These are phyloP conservation scores for Nettapus auritus DNA, from an alignment of 2,113 vertebrate genomes.

Conservation along the genomic window DNA sequence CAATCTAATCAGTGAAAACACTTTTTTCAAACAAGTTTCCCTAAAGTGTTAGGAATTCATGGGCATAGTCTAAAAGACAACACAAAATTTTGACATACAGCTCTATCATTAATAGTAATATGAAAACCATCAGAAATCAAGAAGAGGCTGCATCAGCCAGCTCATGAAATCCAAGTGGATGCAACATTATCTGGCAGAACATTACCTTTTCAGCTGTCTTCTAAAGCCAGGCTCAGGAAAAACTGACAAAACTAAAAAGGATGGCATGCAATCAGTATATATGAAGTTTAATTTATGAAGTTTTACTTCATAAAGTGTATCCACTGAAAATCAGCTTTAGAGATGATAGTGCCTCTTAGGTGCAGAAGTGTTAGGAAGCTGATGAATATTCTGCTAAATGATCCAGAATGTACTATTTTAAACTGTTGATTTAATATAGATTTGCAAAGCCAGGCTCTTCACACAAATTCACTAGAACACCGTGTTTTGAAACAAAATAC, in stretches of 20 bases:
- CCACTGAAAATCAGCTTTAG: neutral
- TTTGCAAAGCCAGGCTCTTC: neutral
- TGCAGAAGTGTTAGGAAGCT: slow-evolving; percentile 1
- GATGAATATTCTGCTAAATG: slow-evolving; percentile 9
- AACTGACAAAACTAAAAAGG: neutral
- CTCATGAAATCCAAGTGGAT: neutral
- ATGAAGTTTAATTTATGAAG: neutral
- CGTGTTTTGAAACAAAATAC: neutral
- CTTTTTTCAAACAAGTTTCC: neutral
- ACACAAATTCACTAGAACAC: neutral
- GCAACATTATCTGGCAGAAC: neutral
- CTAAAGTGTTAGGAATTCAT: neutral
- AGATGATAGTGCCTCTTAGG: neutral
- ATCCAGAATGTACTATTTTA: slow-evolving; percentile 11
- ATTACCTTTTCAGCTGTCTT: neutral
- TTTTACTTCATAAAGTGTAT: neutral
- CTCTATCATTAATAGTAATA: fast-evolving
- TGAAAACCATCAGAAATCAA: neutral
- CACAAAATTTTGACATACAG: neutral
- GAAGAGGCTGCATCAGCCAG: neutral
- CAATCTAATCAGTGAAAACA: fast-evolving
- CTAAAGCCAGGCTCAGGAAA: neutral
- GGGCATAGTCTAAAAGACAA: neutral
- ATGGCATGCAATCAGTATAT: neutral
- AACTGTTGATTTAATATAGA: neutral